Evolutionary conservation across 2,113 vertebrate species (phyloP).

Genomic region (Pachyramphus minor): DNA sequence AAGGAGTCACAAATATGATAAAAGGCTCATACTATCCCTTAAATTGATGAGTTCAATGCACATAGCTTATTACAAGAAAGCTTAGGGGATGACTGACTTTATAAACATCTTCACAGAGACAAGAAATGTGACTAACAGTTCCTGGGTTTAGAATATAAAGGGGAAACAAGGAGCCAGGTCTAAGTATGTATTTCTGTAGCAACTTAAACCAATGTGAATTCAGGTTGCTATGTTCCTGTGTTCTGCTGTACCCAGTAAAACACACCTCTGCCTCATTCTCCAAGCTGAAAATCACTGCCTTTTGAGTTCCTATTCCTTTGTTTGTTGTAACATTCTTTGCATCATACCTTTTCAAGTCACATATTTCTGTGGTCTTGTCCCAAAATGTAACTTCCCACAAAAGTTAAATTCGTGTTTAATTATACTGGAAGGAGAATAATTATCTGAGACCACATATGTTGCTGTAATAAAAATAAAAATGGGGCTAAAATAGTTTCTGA

Average conservation of each 20-base stretch:
- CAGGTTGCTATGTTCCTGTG: neutral
- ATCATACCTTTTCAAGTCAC: neutral
- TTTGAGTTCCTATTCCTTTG: neutral
- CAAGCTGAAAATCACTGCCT: neutral
- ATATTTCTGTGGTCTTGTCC: neutral
- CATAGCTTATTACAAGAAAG: neutral
- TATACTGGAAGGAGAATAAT: neutral
- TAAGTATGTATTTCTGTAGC: neutral
- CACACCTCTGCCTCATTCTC: neutral
- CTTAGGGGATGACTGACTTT: neutral
- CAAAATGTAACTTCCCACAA: neutral
- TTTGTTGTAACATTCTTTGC: neutral
- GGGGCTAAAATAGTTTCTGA: neutral
- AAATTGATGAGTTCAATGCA: neutral
- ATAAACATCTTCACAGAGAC: neutral
- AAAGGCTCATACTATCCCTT: neutral
- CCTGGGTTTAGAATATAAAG: neutral
- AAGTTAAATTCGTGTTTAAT: neutral
- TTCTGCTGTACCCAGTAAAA: neutral
- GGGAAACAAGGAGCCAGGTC: neutral
- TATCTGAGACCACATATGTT: neutral
- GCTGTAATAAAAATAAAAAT: neutral
- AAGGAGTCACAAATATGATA: neutral
- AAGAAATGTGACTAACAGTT: neutral
- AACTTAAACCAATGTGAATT: neutral